phyloP scores from a whole-genome alignment of 2,113 vertebrate species.

The Phrynosoma blainvillii region DNA sequence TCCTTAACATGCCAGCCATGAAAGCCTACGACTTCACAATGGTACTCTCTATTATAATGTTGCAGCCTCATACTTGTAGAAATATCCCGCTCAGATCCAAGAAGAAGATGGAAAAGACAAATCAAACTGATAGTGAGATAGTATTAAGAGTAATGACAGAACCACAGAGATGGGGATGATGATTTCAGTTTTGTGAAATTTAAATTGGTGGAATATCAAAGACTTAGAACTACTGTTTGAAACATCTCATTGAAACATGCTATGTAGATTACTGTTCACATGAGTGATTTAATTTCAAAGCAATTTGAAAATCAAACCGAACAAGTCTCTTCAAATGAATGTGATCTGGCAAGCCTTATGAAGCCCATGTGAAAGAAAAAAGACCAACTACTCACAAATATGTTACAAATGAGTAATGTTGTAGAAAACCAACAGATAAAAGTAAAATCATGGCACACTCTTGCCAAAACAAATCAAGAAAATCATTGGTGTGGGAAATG shows the following conservation, averaged over 20 bases:
- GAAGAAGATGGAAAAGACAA: not conserved
- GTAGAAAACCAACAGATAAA: constrained; percentile 37
- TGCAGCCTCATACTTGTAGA: not conserved
- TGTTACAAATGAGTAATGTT: constrained; percentile 24
- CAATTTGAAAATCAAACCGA: constrained; percentile 62
- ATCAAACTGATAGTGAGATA: constrained; percentile 1
- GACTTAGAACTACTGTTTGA: constrained; percentile 41
- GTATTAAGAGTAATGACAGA: constrained; percentile 35
- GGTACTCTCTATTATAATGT: not conserved
- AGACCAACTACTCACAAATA: constrained; percentile 3
- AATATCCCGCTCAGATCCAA: constrained; percentile 19
- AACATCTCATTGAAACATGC: constrained; percentile 50
- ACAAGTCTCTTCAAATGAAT: constrained; percentile 57
- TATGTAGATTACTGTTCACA: constrained; percentile 46
- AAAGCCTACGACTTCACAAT: no score
- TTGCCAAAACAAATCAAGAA: constrained; percentile 42
- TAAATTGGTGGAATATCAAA: constrained; percentile 54
- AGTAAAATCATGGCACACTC: constrained; percentile 17
- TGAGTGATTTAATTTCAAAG: constrained; percentile 66
- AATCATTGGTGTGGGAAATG: constrained; percentile 51
- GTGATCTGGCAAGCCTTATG: constrained; percentile 51
- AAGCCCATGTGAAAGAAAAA: not conserved
- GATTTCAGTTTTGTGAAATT: constrained; percentile 40
- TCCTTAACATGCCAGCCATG: no score
- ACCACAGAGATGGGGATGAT: constrained; percentile 16